Evolutionary conservation across 2,797 vertebrate species (phyloP), one percentile per base, ranked within the genome.

Genomic region (Neostethus bicornis): DNA sequence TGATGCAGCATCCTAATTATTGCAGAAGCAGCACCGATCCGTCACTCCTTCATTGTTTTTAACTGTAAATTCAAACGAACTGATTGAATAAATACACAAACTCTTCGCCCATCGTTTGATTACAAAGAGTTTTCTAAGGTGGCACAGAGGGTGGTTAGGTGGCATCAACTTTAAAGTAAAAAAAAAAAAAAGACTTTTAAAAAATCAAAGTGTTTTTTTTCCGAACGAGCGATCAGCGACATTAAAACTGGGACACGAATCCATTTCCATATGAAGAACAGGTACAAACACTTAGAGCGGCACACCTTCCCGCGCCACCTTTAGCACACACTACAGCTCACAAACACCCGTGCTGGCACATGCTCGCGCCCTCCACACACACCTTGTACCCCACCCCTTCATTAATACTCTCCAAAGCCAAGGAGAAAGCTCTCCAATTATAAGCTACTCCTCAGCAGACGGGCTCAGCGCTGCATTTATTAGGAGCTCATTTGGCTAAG

Each of bases 401-500:
- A 90, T 90, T 91, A 90, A 91, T 88, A 83, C 87, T 71, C 70
- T 79, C 83, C 85, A 79, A 88, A 77, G 73, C 66, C 43, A 76
- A 81, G 84, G 61, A 82, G 76, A 89, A 91, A 91, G 85, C 77
- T 79, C 79, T 88, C 85, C 87, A 89, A 89, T 92, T 88, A 91
- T 88, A 82, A 75, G 71, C 55, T 28, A 72, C 79, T 78, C 57
- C 79, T 81, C 75, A 75, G 79, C 72, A 79, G 80, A 86, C 75
- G 47, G 86, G 85, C 83, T 89, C 85, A 81, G 79, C 70, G 63
- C 80, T 73, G 87, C 85, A 87, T 89, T 91, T 91, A 90, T 91
- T 90, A 91, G 89, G 82, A 86, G 85, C 86, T 92, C 87, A 91
- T 92, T 92, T 90, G 85, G 86, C 89, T 91, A 91, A 91, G 90